These are phyloP conservation scores for Morpho achilles DNA, from an alignment of 2,888 invertebrate species.

Conservation along the genomic window DNA sequence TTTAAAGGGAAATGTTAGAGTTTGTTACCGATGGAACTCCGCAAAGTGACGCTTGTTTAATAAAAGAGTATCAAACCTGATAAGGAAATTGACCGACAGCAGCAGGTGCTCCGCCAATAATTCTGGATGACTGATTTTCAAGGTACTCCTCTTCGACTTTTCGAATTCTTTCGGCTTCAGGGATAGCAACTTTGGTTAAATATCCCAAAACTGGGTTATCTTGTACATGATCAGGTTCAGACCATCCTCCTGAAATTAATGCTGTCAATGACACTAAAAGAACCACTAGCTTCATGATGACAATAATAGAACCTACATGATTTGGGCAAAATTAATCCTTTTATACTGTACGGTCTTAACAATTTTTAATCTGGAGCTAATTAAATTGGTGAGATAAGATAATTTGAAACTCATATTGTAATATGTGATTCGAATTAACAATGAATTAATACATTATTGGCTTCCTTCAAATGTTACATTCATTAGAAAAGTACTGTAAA, in stretches of 20 bases:
- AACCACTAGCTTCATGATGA: constrained; percentile 14
- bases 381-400: constrained; percentile 7
- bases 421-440: neutral
- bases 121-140: constrained; percentile 34
- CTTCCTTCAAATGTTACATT: too few relatives aligned
- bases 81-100: constrained; percentile 39
- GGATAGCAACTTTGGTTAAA: constrained; percentile 40
- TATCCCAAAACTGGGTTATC: constrained; percentile 40
- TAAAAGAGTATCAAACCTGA: constrained; percentile 37
- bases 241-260: constrained; percentile 8
- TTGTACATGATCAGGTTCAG: constrained; percentile 1
- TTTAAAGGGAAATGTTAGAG: too few relatives aligned
- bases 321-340: neutral
- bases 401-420: constrained; percentile 1
- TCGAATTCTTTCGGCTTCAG: constrained; percentile 41
- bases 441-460: too few relatives aligned
- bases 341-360: neutral
- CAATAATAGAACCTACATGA: neutral
- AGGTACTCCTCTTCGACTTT: constrained; percentile 40
- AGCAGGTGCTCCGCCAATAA: constrained; percentile 46
- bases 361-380: neutral
- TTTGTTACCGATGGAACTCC: neutral
- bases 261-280: constrained; percentile 11
- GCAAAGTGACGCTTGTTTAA: neutral
- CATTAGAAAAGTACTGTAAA: too few relatives aligned